These are phyloP conservation scores for Bombus sibiricus DNA, from an alignment of 1,140 invertebrate species.

Conservation along the genomic window DNA sequence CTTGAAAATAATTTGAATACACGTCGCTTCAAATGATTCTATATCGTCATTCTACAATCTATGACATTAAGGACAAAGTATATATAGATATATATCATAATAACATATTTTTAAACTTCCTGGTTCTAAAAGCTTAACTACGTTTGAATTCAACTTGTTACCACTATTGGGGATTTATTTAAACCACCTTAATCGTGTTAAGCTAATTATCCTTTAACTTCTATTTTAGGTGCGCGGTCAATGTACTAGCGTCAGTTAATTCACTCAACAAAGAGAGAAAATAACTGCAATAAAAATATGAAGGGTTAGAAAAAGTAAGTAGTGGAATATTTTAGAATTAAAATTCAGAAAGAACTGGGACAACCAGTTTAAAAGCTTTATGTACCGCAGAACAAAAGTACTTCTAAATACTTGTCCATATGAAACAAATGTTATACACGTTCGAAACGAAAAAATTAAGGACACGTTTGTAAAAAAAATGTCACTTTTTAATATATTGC, in stretches of 20 bases:
- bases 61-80: background rate
- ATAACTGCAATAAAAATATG: background rate
- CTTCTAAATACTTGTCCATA: background rate
- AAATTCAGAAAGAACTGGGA: conserved; percentile 61
- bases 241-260: background rate
- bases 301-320: background rate
- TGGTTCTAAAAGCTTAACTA: background rate
- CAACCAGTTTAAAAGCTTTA: conserved; percentile 57
- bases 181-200: background rate
- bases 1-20: background rate
- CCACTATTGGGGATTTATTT: background rate
- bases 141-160: background rate
- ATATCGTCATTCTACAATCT: too few species aligned
- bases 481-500: background rate
- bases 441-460: background rate
- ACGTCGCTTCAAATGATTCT: too few species aligned
- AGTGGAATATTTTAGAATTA: conserved; percentile 56
- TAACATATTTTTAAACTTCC: background rate
- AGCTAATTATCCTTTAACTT: background rate
- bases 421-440: background rate
- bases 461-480: background rate
- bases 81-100: too few species aligned
- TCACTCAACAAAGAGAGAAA: conserved; percentile 36
- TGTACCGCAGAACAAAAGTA: conserved; percentile 42
- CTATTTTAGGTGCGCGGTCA: background rate